These are phyloP conservation scores for Myotis davidii DNA, from an alignment of 2,113 vertebrate genomes.

Conservation along the genomic window DNA sequence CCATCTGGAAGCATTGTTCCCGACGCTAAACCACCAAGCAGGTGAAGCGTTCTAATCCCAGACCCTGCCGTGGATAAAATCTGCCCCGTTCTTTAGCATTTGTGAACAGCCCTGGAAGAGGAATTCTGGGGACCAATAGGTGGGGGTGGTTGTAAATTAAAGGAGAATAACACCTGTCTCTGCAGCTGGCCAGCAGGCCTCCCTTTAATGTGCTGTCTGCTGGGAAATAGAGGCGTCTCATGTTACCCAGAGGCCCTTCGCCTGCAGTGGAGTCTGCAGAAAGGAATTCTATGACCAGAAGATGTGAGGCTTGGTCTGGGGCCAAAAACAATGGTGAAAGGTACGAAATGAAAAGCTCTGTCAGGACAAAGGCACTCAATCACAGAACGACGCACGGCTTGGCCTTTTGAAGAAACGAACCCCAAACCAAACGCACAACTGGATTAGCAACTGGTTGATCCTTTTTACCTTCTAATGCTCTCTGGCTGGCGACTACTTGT, in stretches of 20 bases:
- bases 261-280: slow-evolving; percentile 81
- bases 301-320: slow-evolving; percentile 86
- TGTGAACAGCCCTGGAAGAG: slow-evolving; percentile 50
- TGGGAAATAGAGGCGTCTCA: slow-evolving; percentile 79
- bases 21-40: background rate
- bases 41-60: slow-evolving; percentile 40
- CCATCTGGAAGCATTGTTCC: background rate
- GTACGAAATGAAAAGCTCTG: slow-evolving; percentile 83
- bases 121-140: slow-evolving; percentile 76
- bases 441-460: slow-evolving; percentile 76
- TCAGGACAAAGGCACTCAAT: slow-evolving; percentile 83
- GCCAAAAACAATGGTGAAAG: slow-evolving; percentile 86
- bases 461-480: slow-evolving; percentile 77
- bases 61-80: slow-evolving; percentile 2
- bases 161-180: slow-evolving; percentile 85
- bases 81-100: slow-evolving; percentile 56
- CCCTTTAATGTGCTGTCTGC: slow-evolving; percentile 85
- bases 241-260: slow-evolving; percentile 83
- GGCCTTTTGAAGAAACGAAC: slow-evolving; percentile 79
- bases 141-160: slow-evolving; percentile 71
- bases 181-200: slow-evolving; percentile 85
- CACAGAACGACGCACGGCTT: slow-evolving; percentile 65
- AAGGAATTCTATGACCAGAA: slow-evolving; percentile 85
- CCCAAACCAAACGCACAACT: slow-evolving; percentile 78
- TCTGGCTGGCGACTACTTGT: background rate